Base-by-base conservation (phyloP, 2,888 invertebrate genomes). In the Leptothorax acervorum region DNA sequence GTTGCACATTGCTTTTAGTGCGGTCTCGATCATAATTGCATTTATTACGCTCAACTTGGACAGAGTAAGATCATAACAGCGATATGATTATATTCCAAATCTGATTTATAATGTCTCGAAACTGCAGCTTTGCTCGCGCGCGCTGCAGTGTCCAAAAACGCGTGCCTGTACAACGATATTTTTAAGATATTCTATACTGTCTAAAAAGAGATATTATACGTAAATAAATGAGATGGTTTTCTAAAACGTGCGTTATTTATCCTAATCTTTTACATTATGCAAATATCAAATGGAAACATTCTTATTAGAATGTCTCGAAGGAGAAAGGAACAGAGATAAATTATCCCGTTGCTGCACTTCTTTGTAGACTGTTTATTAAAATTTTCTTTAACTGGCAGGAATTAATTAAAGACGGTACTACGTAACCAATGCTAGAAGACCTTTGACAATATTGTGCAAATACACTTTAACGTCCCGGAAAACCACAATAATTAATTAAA, bases 91-190 rank as follows among this genome's bases (percentile, higher is more conserved):
- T 66, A 68, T 63, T 66, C 55, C 15, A 45, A 62, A 73, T 45
- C 15, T 45, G 68, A 83, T 76, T 82, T 81, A 60, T 62, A 70
- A 84, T 82, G 48, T 70, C 23, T 51, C 48, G 35, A 68, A 73
- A 63, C 63, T 70, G 75, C 82, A 45, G 84, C 48, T 73, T 28
- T 35, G 74, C 78, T 76, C 42, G 55, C 57, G 68, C 55, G 42
- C 42, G 57, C 82, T 83, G 82, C 57, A 82, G 79, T 65, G 78
- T 62, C 81, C 68, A 74, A 84, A 86, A 84, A 86, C 60, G 86
- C 81, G 87, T 90, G 90, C 90, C 88, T 90, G 90, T 90, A 88
- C 82, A 85, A 88, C 84, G 86, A 90, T 90, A 90, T 90, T 90
- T 90, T 90, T 90, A 75, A 90, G 75, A 70, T 83, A 48, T 84